phyloP scores from a whole-genome alignment of 30 jellyfish, hydroid and myxozoan species.

The Sanderia malayensis region DNA sequence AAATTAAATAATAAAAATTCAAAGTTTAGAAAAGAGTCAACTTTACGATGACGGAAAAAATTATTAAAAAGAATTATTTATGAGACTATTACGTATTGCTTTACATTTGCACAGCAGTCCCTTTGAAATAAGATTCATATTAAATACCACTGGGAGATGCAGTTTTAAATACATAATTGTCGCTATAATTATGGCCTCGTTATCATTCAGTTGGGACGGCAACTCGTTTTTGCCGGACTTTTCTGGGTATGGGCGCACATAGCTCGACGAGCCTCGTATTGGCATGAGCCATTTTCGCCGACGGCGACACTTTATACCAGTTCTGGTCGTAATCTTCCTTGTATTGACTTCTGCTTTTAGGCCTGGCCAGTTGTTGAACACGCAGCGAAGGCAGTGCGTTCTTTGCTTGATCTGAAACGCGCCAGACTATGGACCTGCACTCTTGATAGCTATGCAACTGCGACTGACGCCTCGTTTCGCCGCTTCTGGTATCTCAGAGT shows the following conservation, averaged over 20 bases:
- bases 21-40: too few relatives aligned
- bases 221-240: conserved; percentile 69
- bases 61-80: too few relatives aligned
- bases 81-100: too few relatives aligned
- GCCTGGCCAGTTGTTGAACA: conserved; percentile 83
- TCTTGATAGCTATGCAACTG: conserved; percentile 83
- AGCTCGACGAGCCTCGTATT: conserved; percentile 78
- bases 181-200: too few relatives aligned
- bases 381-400: conserved; percentile 80
- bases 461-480: too few relatives aligned
- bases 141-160: too few relatives aligned
- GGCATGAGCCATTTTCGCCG: conserved; percentile 80
- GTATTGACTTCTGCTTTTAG: conserved; percentile 81
- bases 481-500: conserved; percentile 90
- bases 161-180: too few relatives aligned
- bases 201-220: background rate
- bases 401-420: conserved; percentile 60
- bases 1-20: too few relatives aligned
- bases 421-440: conserved; percentile 80
- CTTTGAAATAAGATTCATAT: too few relatives aligned
- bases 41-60: too few relatives aligned
- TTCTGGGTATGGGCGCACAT: conserved; percentile 83
- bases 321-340: conserved; percentile 71
- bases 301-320: conserved; percentile 72
- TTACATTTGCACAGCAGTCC: too few relatives aligned